Evolutionary conservation across 1,140 invertebrate species (phyloP), one percentile per base, ranked within the genome.

Genomic region (Zaprionus vittiger): DNA sequence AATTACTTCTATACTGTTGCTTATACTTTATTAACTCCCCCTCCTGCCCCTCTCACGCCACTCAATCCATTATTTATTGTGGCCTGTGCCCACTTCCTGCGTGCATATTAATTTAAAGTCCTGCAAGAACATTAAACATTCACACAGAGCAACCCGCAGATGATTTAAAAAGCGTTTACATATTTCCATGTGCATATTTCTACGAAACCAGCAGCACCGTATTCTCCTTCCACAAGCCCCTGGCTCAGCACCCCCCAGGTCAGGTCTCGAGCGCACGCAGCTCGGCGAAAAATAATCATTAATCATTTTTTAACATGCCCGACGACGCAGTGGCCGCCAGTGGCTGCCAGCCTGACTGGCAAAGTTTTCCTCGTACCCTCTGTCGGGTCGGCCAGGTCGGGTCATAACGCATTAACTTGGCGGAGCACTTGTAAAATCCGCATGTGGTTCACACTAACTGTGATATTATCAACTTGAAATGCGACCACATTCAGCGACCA

Each of bases 161-260:
- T 90, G 81, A 87, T 87, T 87, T 87, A 81, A 87, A 87, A 89
- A 76, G 81, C 84, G 85, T 87, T 84, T 90, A 90, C 84, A 87
- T 87, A 87, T 89, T 87, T 81, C 72, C 81, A 61, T 66, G 72
- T 72, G 59, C 59, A 68, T 72, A 80, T 73, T 61, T 73, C 38
- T 60, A 31, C 31, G 15, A 34, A 41, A 22, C 26, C 12, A 44
- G 22, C 31, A 34, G 9, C 47, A 22, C 3, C 9, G 20, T 22
- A 52, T 20, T 17, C 20, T 12, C 41, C 15, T 15, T 2, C 17
- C 47, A 44, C 11, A 12, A 24, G 3, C 4, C 20, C 22, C 47
- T 24, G 6, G 0, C 11, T 12, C 47, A 4, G 20, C 20, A 9
- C 1, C 7, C 17, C 7, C 17, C 9, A 20, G 9, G 20, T 24